Percentiles rank a stretch among this genome's conserved stretches.
phyloP scores from a whole-genome alignment of 2,113 vertebrate genomes.

The Tenebrosternarchus preto region DNA sequence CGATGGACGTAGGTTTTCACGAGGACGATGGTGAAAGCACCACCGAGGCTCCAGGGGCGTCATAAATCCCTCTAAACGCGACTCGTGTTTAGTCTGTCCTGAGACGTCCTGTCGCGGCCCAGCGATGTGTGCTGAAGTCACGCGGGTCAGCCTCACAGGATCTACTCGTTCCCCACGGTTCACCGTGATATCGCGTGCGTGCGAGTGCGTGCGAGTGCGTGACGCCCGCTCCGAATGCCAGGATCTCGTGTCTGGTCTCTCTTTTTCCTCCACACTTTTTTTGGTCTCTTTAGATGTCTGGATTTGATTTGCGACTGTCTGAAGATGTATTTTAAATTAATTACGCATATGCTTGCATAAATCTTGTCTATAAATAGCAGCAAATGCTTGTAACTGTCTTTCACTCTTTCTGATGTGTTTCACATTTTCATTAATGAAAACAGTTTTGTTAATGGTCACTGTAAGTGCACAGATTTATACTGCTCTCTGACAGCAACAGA shows the following conservation, averaged over 20 bases:
- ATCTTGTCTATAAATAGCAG: neutral
- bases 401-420: slow-evolving; percentile 1
- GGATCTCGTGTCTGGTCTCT: no score
- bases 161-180: neutral
- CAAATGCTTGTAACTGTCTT: neutral
- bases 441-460: slow-evolving; percentile 34
- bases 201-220: no score
- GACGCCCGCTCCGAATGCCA: no score
- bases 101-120: slow-evolving; percentile 36
- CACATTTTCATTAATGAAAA: slow-evolving; percentile 39
- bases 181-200: no score
- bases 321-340: neutral
- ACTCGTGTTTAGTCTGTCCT: slow-evolving; percentile 37
- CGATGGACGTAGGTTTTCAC: neutral
- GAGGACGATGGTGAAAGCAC: slow-evolving; percentile 22
- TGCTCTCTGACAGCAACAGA: slow-evolving; percentile 38
- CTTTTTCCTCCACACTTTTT: no score
- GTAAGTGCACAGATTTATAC: slow-evolving; percentile 33
- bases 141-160: slow-evolving; percentile 33
- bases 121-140: slow-evolving; percentile 33
- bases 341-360: neutral
- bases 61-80: slow-evolving; percentile 50
- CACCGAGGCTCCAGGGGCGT: slow-evolving; percentile 18
- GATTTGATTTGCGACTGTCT: neutral
- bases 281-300: no score